Percentiles rank a stretch among this genome's conserved stretches.
Evolutionary conservation across 1,140 invertebrate genomes (phyloP).

Genomic region (Zaprionus lachaisei): DNA sequence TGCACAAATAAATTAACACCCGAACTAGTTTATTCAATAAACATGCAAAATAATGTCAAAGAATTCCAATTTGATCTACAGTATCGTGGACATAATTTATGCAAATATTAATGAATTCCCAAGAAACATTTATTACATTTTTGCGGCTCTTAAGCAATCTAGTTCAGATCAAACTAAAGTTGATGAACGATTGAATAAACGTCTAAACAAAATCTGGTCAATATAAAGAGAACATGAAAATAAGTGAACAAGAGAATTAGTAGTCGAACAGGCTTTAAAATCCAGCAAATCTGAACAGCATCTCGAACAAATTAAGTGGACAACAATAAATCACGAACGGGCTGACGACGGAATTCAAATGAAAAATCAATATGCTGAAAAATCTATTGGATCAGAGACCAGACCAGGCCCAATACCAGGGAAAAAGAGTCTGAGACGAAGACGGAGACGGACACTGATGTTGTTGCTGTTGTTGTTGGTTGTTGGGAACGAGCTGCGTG

Average conservation of each 20-base stretch:
- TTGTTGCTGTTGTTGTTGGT: conserved; percentile 11
- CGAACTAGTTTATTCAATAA: background rate
- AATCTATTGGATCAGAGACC: conserved; percentile 61
- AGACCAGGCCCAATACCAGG: conserved; percentile 36
- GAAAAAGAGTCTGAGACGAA: conserved; percentile 35
- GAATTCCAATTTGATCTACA: background rate
- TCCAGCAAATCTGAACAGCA: conserved; percentile 66
- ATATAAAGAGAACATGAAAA: conserved; percentile 31
- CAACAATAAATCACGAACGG: conserved; percentile 72
- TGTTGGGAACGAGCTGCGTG: conserved; percentile 63
- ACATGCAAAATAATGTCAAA: background rate
- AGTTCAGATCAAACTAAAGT: conserved; percentile 44
- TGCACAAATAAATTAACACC: background rate
- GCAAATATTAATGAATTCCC: conserved; percentile 54
- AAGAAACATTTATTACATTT: conserved; percentile 57
- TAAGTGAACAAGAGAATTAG: conserved; percentile 53
- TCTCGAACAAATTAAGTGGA: conserved; percentile 81
- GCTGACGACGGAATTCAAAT: conserved; percentile 80
- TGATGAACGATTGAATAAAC: conserved; percentile 27
- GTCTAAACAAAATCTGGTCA: conserved; percentile 29
- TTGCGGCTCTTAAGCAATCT: conserved; percentile 43
- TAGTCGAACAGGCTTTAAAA: conserved; percentile 41
- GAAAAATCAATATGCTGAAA: conserved; percentile 81
- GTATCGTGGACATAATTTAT: conserved; percentile 40
- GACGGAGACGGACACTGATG: background rate